Conservation (phyloP, 2,797 vertebrate genomes). For the Myripristis murdjan region DNA sequence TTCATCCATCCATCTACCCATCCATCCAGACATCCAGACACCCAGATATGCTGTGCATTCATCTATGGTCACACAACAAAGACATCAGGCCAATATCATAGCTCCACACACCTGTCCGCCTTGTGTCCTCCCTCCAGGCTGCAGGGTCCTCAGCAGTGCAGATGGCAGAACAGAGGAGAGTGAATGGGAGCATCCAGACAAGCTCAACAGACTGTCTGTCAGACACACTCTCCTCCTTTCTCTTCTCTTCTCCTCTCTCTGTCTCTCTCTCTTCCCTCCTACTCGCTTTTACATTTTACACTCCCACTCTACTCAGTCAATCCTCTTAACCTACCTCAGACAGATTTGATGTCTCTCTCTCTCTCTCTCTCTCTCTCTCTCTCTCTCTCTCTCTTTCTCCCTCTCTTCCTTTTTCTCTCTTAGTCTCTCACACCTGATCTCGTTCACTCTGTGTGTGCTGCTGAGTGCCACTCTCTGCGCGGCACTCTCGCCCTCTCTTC, state of each 20-base stretch:
- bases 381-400: slow-evolving; percentile 45
- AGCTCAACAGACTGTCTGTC: slow-evolving; percentile 68
- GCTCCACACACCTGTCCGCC: slow-evolving; percentile 67
- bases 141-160: slow-evolving; percentile 54
- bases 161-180: slow-evolving; percentile 49
- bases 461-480: slow-evolving; percentile 64
- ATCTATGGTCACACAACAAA: slow-evolving; percentile 24
- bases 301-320: slow-evolving; percentile 78
- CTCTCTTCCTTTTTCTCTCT: slow-evolving; percentile 35
- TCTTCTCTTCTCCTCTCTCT: slow-evolving; percentile 53
- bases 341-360: slow-evolving; percentile 59
- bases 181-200: slow-evolving; percentile 72
- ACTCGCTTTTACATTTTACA: slow-evolving; percentile 78
- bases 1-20: neutral
- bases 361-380: slow-evolving; percentile 15
- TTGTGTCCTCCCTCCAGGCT: slow-evolving; percentile 49
- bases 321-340: slow-evolving; percentile 81
- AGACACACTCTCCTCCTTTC: slow-evolving; percentile 78
- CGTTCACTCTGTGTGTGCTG: slow-evolving; percentile 65
- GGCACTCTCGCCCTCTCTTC: slow-evolving; percentile 46
- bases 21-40: slow-evolving; percentile 27
- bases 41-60: slow-evolving; percentile 37
- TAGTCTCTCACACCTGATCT: slow-evolving; percentile 67
- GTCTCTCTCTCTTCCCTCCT: slow-evolving; percentile 71
- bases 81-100: neutral